phyloP scores from a whole-genome alignment of 2,888 invertebrate genomes.

The Vesta saturnalis region DNA sequence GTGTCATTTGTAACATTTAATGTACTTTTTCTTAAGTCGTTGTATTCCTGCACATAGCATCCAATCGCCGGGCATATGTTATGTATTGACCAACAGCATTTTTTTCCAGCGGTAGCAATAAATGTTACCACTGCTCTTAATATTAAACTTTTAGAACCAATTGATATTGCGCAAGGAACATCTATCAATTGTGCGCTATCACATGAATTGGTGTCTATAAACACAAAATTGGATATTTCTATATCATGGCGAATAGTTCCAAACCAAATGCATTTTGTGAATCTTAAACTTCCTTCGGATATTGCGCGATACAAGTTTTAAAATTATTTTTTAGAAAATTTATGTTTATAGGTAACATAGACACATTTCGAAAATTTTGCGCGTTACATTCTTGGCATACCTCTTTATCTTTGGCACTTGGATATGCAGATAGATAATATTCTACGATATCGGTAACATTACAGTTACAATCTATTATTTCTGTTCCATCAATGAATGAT shows the following conservation, averaged over 20 bases:
- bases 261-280: neutral
- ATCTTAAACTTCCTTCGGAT: too few species aligned
- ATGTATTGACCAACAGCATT: too few species aligned
- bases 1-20: too few species aligned
- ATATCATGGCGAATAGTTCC: conserved; percentile 4
- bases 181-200: conserved; percentile 4
- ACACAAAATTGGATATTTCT: conserved; percentile 7
- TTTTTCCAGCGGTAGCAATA: conserved; percentile 4
- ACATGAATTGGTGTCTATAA: neutral
- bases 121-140: conserved; percentile 1
- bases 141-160: conserved; percentile 1
- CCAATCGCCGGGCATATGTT: too few species aligned
- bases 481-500: neutral
- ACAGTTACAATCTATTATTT: neutral
- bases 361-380: neutral
- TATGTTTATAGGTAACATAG: too few species aligned
- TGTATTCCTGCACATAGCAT: too few species aligned
- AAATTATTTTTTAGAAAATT: too few species aligned
- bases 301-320: neutral
- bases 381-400: too few species aligned
- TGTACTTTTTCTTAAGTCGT: too few species aligned
- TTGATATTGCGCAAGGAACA: conserved; percentile 6
- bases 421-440: too few species aligned
- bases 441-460: neutral
- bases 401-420: too few species aligned